Conservation (phyloP, 2,888 invertebrate genomes). For the Trachelus stipa region DNA sequence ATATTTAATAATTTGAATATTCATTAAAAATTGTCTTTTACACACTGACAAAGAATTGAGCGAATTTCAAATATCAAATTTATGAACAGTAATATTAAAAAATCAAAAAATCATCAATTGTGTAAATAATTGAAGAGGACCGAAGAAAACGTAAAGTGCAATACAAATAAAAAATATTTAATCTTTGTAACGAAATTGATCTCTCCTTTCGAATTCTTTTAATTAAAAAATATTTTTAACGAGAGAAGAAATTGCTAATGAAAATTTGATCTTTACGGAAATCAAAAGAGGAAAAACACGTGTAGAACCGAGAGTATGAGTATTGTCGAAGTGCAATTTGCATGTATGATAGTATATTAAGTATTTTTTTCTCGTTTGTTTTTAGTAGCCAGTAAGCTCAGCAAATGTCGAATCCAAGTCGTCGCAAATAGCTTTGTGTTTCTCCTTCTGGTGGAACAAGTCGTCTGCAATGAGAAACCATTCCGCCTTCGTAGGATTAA, state of each 20-base stretch:
- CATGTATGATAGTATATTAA: conserved; percentile 15
- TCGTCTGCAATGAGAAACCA: conserved; percentile 68
- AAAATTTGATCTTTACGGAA: neutral
- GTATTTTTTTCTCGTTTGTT: conserved; percentile 18
- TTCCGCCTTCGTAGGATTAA: conserved; percentile 20
- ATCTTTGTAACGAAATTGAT: neutral
- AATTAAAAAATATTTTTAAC: neutral
- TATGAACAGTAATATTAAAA: neutral
- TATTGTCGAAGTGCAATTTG: conserved; percentile 12
- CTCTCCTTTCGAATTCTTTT: neutral
- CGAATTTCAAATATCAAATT: neutral
- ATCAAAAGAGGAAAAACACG: neutral
- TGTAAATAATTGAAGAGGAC: neutral
- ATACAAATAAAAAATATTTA: no score
- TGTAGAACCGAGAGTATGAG: conserved; percentile 8
- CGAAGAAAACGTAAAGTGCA: no score
- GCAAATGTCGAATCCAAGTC: conserved; percentile 97
- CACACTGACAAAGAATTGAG: no score
- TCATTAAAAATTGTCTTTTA: neutral
- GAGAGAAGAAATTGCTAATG: neutral
- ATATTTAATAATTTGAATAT: neutral
- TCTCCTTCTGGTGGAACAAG: conserved; percentile 82
- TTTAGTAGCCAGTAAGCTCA: conserved; percentile 96
- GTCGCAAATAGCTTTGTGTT: conserved; percentile 97
- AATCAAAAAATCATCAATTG: neutral